Conservation (phyloP, 2,797 vertebrate genomes). For the Heteromormyrus szaboi region DNA sequence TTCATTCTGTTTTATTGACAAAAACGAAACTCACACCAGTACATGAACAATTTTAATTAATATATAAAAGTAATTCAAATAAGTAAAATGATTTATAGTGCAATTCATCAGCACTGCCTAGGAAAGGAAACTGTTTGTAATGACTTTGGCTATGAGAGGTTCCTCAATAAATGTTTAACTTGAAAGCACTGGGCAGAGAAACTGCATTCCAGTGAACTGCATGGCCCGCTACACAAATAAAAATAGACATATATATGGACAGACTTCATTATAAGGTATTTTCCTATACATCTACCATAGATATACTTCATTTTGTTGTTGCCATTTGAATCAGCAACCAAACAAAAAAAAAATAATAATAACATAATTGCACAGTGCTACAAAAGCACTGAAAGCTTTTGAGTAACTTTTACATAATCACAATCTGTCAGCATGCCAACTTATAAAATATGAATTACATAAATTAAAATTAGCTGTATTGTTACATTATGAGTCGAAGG, state of each 20-base stretch:
- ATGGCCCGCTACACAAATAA: slow-evolving; percentile 22
- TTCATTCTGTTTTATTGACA: neutral
- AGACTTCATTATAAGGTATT: slow-evolving; percentile 44
- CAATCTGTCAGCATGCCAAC: neutral
- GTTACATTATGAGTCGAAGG: neutral
- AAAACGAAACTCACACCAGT: neutral
- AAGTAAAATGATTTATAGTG: neutral
- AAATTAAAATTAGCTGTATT: neutral
- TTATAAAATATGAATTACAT: neutral
- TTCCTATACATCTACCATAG: slow-evolving; percentile 25
- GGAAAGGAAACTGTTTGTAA: neutral
- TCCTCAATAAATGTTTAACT: neutral
- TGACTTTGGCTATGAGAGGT: neutral
- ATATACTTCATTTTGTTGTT: neutral
- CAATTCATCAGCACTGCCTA: neutral
- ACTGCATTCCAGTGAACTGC: slow-evolving; percentile 38
- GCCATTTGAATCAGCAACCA: neutral
- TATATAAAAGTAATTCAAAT: neutral
- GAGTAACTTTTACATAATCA: neutral
- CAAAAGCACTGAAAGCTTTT: neutral
- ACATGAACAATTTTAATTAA: neutral
- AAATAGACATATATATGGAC: neutral
- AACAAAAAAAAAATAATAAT: neutral
- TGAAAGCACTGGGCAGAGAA: slow-evolving; percentile 29
- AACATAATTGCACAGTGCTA: neutral